Evolutionary conservation across 2,888 invertebrate genomes (phyloP), one percentile per base, ranked within the genome.

Genomic region (Prionchulus punctatus): DNA sequence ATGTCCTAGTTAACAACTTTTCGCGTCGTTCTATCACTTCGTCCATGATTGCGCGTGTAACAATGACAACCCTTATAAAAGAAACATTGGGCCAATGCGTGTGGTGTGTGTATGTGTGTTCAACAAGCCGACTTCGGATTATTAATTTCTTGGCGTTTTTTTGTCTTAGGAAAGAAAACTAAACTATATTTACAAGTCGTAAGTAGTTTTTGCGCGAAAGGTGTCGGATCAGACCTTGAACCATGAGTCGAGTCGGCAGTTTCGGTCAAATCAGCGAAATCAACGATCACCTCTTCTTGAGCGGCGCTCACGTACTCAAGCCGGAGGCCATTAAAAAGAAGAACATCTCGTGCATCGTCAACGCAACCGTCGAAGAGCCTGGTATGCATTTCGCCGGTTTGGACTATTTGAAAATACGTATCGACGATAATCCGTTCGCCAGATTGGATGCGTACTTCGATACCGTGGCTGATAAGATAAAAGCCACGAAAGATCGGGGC

Each of bases 301-400:
- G 85, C 64, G 86, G 86, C 18, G 87, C 86, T 0, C 81, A 83
- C 52, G 82, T 83, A 0, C 76, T 83, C 26, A 78, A 82, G 52
- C 81, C 82, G 1, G 79, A 81, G 1, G 79, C 81, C 50, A 76
- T 89, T 36, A 79, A 80, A 60, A 73, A 82, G 23, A 80, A 80
- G 50, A 61, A 64, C 52, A 81, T 89, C 53, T 82, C 83, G 1
- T 81, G 84, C 65, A 81, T 89, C 43, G 80, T 89, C 55, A 87
- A 85, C 69, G 83, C 82, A 25, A 86, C 88, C 0, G 81, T 84
- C 0, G 89, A 89, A 69, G 77, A 88, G 48, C 86, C 87, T 0
- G 70, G 70, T 57, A 64, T 73, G 1, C 67, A 71, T 59, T 58
- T 73, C 27, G 69, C 71, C 30, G 73, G 71, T 53, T 65, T 78